phyloP scores from a whole-genome alignment of 1,140 invertebrate genomes.

The Pachypeltis micranthus region DNA sequence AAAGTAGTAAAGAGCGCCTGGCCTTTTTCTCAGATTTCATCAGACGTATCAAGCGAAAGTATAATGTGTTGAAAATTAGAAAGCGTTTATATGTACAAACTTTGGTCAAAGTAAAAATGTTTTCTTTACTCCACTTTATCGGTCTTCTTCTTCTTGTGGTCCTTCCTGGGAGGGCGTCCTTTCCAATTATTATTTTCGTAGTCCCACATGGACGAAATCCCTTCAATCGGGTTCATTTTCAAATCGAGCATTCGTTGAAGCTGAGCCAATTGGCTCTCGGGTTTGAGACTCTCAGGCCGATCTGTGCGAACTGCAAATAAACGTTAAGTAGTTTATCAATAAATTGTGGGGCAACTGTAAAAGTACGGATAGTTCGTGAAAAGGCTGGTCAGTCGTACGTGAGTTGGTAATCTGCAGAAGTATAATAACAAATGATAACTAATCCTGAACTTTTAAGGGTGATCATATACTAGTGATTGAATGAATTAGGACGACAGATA shows the following conservation, averaged over 20 bases:
- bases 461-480: too few relatives aligned
- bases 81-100: too few relatives aligned
- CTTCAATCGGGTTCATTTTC: slow-evolving; percentile 64
- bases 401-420: background rate
- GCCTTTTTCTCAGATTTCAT: too few relatives aligned
- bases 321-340: background rate
- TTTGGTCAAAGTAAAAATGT: too few relatives aligned
- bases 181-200: slow-evolving; percentile 31
- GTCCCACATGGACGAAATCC: slow-evolving; percentile 36
- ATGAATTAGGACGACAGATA: too few relatives aligned
- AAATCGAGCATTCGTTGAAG: slow-evolving; percentile 68
- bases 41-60: too few relatives aligned
- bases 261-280: slow-evolving; percentile 63
- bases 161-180: background rate
- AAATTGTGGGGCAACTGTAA: background rate
- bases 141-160: slow-evolving; percentile 11
- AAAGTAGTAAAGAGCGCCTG: too few relatives aligned
- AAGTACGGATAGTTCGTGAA: slow-evolving; percentile 14
- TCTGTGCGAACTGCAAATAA: slow-evolving; percentile 48
- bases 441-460: too few relatives aligned
- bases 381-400: background rate
- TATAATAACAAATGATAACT: too few relatives aligned
- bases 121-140: too few relatives aligned
- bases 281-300: slow-evolving; percentile 54
- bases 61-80: too few relatives aligned